These are phyloP conservation scores for Malurus alboscapulatus DNA, from an alignment of 2,113 vertebrate genomes.

Conservation along the genomic window DNA sequence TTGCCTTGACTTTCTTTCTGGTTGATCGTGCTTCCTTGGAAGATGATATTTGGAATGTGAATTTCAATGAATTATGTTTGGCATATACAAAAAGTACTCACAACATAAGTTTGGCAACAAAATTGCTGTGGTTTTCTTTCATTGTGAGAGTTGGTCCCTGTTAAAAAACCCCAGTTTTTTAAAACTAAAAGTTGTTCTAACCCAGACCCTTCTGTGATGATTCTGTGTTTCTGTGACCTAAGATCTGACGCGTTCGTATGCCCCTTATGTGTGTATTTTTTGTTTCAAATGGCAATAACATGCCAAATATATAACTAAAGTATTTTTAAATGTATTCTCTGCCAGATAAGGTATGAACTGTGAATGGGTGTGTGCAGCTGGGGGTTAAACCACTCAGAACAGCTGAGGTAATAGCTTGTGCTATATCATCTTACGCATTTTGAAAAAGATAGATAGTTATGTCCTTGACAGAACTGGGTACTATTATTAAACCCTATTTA, in stretches of 20 bases:
- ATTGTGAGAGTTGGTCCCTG: background rate
- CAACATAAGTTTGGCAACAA: background rate
- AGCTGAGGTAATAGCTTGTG: background rate
- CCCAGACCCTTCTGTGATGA: background rate
- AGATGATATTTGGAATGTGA: background rate
- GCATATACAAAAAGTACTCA: background rate
- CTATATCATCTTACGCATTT: background rate
- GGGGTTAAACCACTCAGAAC: background rate
- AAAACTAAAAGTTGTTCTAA: background rate
- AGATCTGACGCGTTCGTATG: background rate
- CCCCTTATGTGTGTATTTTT: rapidly evolving
- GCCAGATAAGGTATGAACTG: background rate
- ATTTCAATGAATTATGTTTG: background rate
- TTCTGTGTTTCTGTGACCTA: background rate
- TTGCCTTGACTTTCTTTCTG: background rate
- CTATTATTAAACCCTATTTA: background rate
- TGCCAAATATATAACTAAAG: background rate
- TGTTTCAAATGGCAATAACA: background rate
- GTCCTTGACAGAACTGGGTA: background rate
- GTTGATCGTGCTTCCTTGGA: background rate
- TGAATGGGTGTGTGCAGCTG: background rate
- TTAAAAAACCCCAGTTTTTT: background rate
- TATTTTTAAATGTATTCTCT: background rate
- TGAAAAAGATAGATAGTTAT: background rate
- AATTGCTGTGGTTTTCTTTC: background rate